Evolutionary conservation across 2,888 invertebrate genomes (phyloP).

Genomic region (Anoncus sp.): DNA sequence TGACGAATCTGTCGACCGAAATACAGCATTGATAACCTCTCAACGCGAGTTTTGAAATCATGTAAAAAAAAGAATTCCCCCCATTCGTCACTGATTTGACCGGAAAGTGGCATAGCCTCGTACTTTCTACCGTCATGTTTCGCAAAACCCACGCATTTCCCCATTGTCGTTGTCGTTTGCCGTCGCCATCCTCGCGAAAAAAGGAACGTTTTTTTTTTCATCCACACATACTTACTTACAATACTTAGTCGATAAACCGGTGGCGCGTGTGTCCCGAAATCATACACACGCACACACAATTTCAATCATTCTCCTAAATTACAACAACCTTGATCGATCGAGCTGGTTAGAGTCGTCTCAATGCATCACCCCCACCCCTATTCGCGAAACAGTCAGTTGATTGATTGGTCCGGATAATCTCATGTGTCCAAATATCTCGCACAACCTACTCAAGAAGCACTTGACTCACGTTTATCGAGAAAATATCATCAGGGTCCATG

Average conservation of each 20-base stretch:
- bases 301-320: not conserved
- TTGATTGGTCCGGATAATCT: not conserved
- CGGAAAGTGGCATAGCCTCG: not conserved
- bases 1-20: no score
- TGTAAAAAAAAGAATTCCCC: no score
- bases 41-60: no score
- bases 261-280: not conserved
- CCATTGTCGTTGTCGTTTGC: slow-evolving; percentile 34
- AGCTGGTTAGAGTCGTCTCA: not conserved
- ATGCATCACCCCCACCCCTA: no score
- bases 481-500: no score
- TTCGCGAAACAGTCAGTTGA: slow-evolving; percentile 4
- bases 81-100: not conserved
- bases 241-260: slow-evolving; percentile 45
- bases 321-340: not conserved
- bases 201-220: slow-evolving; percentile 29
- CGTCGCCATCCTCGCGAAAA: not conserved
- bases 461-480: not conserved
- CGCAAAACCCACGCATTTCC: not conserved
- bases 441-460: no score
- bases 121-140: not conserved
- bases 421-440: no score
- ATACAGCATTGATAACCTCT: no score
- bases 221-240: slow-evolving; percentile 36
- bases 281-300: not conserved